These are phyloP conservation scores for Scomber scombrus DNA, from an alignment of 2,113 vertebrate genomes.

Conservation along the genomic window DNA sequence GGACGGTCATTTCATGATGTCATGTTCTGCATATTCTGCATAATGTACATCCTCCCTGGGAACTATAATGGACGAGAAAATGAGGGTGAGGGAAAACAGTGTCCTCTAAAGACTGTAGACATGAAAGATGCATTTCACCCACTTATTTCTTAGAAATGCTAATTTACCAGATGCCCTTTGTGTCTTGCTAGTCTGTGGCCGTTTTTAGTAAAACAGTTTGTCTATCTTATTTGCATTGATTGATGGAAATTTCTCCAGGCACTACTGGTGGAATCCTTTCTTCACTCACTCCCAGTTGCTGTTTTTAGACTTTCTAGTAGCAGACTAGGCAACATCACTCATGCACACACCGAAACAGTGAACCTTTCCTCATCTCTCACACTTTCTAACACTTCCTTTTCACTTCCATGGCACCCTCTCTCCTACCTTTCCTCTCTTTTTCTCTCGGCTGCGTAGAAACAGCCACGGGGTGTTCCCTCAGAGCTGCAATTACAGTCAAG, in stretches of 20 bases:
- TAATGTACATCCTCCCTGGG: constrained; percentile 14
- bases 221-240: constrained; percentile 45
- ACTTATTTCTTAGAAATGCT: constrained; percentile 42
- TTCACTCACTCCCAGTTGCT: constrained; percentile 40
- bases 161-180: constrained; percentile 40
- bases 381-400: constrained; percentile 55
- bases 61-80: constrained; percentile 34
- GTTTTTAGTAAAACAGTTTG: constrained; percentile 47
- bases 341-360: constrained; percentile 27
- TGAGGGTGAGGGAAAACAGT: constrained; percentile 19
- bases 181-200: constrained; percentile 27
- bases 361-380: constrained; percentile 48
- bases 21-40: constrained; percentile 35
- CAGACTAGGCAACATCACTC: constrained; percentile 39
- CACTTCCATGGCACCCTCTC: constrained; percentile 52
- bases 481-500: constrained; percentile 55
- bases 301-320: constrained; percentile 62
- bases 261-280: constrained; percentile 51
- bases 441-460: constrained; percentile 39
- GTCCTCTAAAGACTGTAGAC: constrained; percentile 9
- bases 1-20: constrained; percentile 44
- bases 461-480: constrained; percentile 69
- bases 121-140: constrained; percentile 29
- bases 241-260: constrained; percentile 58
- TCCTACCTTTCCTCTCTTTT: constrained; percentile 2